A percentile compares a stretch with the other conserved stretches of the same genome.
Conservation (phyloP, 2,888 invertebrate genomes). For the Sinopyrophorus schimmeli region DNA sequence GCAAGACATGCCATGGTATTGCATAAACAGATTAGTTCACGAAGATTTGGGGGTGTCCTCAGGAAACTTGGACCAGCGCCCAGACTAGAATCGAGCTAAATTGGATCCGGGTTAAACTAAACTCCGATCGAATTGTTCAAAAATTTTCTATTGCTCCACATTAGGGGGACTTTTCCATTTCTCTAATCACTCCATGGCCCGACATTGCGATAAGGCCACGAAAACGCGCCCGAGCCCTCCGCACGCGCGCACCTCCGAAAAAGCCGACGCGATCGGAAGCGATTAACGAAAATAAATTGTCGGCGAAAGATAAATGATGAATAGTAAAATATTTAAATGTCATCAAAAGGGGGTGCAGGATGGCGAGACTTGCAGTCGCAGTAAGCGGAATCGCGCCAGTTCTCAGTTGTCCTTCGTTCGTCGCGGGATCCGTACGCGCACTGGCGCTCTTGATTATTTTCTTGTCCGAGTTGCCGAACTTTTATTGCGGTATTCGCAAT, state of each 20-base stretch:
- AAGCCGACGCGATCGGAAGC: no score
- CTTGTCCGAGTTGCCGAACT: constrained; percentile 25
- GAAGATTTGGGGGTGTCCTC: no score
- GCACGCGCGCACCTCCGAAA: no score
- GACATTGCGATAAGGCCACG: neutral
- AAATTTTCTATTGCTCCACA: neutral
- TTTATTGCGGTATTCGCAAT: constrained; percentile 14
- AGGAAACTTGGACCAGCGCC: no score
- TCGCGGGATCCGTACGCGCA: constrained; percentile 37
- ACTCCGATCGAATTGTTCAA: neutral
- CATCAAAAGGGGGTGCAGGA: constrained; percentile 21
- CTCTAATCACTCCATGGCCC: neutral
- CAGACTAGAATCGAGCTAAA: no score
- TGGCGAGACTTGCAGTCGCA: constrained; percentile 30
- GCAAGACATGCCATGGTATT: no score
- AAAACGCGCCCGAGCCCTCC: neutral
- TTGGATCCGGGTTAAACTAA: no score
- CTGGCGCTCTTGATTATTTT: constrained; percentile 22
- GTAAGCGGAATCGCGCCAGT: constrained; percentile 27
- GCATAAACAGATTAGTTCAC: no score
- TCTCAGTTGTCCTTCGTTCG: constrained; percentile 39
- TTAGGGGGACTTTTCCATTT: no score
- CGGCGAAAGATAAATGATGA: constrained; percentile 21
- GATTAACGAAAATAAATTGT: constrained; percentile 8
- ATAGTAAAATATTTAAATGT: constrained; percentile 21